Evolutionary conservation across 53 echinoderm and acorn worm genomes (phyloP).

Genomic region (Mesocentrotus franciscanus): DNA sequence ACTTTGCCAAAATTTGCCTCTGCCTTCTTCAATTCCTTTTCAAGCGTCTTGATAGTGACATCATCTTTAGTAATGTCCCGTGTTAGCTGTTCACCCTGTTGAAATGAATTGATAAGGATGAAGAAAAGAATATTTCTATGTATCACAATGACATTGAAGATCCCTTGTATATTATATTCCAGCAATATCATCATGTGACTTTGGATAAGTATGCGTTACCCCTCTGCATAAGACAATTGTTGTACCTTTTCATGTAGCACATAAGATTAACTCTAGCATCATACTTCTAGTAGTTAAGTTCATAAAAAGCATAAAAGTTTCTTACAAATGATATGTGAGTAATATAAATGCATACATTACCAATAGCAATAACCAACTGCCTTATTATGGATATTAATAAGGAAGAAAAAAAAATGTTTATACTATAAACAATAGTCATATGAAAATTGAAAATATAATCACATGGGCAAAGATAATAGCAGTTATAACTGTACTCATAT

Average conservation of each 20-base stretch:
- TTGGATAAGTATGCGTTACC: background rate
- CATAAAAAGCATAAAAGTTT: no score
- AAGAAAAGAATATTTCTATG: background rate
- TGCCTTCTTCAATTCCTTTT: slow-evolving; percentile 71
- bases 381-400: no score
- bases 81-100: slow-evolving; percentile 79
- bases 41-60: slow-evolving; percentile 68
- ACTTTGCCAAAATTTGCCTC: slow-evolving; percentile 73
- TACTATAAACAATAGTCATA: no score
- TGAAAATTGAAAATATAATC: background rate
- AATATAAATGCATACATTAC: no score
- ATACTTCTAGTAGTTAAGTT: no score
- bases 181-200: background rate
- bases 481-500: background rate
- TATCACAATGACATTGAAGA: background rate
- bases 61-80: slow-evolving; percentile 75
- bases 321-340: no score
- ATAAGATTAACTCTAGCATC: background rate
- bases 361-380: no score
- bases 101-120: background rate
- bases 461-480: background rate
- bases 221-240: background rate
- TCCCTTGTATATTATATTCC: background rate
- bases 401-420: no score
- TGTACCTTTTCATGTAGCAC: background rate